These are phyloP conservation scores for Rhinoderma darwinii DNA, from an alignment of 2,113 vertebrate genomes.

Conservation along the genomic window DNA sequence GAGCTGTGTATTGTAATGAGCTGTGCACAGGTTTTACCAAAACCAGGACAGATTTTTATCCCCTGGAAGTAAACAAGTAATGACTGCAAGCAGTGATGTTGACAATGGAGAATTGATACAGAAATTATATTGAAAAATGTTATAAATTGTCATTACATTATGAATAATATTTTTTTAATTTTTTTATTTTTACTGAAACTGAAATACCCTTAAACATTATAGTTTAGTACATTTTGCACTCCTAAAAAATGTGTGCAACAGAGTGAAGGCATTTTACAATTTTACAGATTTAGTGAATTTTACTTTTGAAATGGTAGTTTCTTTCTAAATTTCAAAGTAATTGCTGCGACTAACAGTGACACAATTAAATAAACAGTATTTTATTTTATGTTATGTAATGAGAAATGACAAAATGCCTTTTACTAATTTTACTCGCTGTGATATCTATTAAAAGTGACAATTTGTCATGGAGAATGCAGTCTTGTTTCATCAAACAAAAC, in stretches of 20 bases:
- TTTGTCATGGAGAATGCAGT: constrained; percentile 54
- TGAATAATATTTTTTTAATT: too few relatives aligned
- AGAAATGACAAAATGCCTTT: constrained; percentile 44
- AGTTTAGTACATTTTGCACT: background rate
- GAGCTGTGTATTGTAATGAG: too few relatives aligned
- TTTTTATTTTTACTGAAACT: too few relatives aligned
- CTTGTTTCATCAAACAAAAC: constrained; percentile 39
- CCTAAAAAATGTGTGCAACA: background rate
- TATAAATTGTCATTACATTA: too few relatives aligned
- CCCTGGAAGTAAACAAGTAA: too few relatives aligned
- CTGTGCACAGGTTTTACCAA: too few relatives aligned
- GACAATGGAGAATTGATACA: too few relatives aligned
- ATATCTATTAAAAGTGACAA: constrained; percentile 45
- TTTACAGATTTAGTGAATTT: background rate
- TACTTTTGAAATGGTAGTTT: background rate
- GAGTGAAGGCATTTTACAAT: background rate
- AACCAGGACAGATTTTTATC: too few relatives aligned
- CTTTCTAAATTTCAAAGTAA: background rate
- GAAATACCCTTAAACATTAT: too few relatives aligned
- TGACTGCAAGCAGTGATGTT: too few relatives aligned
- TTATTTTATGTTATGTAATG: constrained; percentile 29
- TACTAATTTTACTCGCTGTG: constrained; percentile 24
- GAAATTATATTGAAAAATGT: too few relatives aligned
- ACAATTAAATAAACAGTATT: constrained; percentile 26
- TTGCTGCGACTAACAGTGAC: background rate